Percentiles rank a stretch among this genome's conserved stretches.
Evolutionary conservation across 2,888 invertebrate genomes (phyloP).

Genomic region (Hypercompe scribonia): DNA sequence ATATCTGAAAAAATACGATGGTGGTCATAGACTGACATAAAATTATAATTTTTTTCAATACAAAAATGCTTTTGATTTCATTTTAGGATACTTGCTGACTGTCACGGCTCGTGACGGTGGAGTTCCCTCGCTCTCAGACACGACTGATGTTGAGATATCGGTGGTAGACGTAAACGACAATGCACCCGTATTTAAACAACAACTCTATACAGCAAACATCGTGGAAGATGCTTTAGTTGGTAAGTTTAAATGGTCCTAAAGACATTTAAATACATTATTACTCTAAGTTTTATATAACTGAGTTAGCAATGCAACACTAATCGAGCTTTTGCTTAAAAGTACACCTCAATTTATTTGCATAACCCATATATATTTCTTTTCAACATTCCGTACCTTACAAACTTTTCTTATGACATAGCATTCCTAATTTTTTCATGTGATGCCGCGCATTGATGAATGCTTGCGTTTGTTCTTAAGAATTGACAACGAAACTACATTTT

Average conservation of each 20-base stretch:
- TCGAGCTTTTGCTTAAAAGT: too few relatives aligned
- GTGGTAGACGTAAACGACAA: conserved; percentile 99
- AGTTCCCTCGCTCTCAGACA: conserved; percentile 95
- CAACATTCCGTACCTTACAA: too few relatives aligned
- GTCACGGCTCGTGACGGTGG: conserved; percentile 98
- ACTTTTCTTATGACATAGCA: too few relatives aligned
- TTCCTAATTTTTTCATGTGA: too few relatives aligned
- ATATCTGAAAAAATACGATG: neutral
- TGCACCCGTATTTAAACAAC: conserved; percentile 94
- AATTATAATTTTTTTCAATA: neutral
- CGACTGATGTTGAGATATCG: conserved; percentile 97
- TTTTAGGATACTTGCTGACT: conserved; percentile 92
- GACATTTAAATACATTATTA: neutral
- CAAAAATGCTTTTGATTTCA: neutral
- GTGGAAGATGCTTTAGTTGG: conserved; percentile 95
- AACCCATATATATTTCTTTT: too few relatives aligned
- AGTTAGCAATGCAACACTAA: too few relatives aligned
- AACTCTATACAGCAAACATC: conserved; percentile 93
- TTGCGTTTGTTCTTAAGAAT: too few relatives aligned
- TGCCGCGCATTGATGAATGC: too few relatives aligned
- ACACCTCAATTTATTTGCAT: too few relatives aligned
- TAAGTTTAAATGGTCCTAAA: conserved; percentile 59
- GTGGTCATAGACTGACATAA: neutral
- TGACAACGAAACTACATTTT: too few relatives aligned
- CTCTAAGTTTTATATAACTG: neutral